Conservation (phyloP, 1,140 invertebrate species). For the Stenopsyche tienmushanensis region DNA sequence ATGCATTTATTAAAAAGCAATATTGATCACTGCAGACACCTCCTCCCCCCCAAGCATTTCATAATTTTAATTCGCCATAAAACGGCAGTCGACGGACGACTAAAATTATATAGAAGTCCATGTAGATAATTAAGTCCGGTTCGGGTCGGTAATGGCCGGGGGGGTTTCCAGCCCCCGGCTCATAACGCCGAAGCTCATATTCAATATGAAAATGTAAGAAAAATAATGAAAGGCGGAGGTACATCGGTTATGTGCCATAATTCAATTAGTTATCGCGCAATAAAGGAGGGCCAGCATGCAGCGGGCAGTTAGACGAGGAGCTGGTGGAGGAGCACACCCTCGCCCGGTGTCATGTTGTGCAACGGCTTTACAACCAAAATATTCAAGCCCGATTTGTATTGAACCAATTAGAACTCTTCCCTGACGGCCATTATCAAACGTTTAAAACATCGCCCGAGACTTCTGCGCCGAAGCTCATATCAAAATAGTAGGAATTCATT, state of each 20-base stretch:
- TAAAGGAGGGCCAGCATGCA: slow-evolving; percentile 12
- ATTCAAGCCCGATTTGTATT: slow-evolving; percentile 20
- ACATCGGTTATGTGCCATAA: slow-evolving; percentile 23
- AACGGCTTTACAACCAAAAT: slow-evolving; percentile 3
- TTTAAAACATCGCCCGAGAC: slow-evolving; percentile 3
- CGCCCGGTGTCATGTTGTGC: slow-evolving; percentile 17
- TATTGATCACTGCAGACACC: no score
- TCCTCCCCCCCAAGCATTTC: no score
- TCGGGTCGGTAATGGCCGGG: no score
- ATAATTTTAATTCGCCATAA: no score
- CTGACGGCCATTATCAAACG: slow-evolving; percentile 16
- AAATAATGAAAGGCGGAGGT: slow-evolving; percentile 4
- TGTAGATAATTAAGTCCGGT: no score
- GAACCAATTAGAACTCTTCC: slow-evolving; percentile 20
- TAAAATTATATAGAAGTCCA: no score
- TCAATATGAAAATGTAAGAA: slow-evolving; percentile 5
- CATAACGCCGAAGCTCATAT: neutral
- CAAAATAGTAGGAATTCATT: neutral
- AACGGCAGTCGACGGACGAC: no score
- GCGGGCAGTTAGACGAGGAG: neutral
- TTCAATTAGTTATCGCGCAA: slow-evolving; percentile 30
- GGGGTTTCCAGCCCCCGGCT: neutral
- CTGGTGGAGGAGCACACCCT: neutral
- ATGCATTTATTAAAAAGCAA: no score
- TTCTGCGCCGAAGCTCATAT: neutral